phyloP scores from a whole-genome alignment of 2,113 vertebrate species.

The Excalfactoria chinensis region DNA sequence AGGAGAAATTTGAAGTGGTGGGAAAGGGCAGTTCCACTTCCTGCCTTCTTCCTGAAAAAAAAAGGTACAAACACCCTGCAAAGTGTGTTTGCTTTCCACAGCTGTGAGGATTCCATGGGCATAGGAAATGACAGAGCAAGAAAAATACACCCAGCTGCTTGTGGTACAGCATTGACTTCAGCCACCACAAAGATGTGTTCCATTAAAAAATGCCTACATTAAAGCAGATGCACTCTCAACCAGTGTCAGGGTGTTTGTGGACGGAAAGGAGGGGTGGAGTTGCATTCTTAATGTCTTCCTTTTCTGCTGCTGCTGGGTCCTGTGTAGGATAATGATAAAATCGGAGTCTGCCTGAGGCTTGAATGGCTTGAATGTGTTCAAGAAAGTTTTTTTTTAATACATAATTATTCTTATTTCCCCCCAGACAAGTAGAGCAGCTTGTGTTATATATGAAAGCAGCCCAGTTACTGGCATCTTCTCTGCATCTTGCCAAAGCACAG shows the following conservation, averaged over 20 bases:
- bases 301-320: background rate
- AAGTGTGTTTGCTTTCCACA: slow-evolving; percentile 24
- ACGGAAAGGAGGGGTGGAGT: slow-evolving; percentile 19
- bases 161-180: background rate
- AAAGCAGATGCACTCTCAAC: slow-evolving; percentile 34
- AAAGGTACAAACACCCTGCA: background rate
- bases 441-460: slow-evolving; percentile 97
- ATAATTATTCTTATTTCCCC: background rate
- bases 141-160: slow-evolving; percentile 11
- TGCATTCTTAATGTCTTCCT: slow-evolving; percentile 50
- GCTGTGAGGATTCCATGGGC: background rate
- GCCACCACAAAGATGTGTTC: slow-evolving; percentile 1
- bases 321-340: background rate
- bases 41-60: background rate
- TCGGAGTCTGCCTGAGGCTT: background rate
- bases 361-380: background rate
- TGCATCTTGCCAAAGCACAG: slow-evolving; percentile 96
- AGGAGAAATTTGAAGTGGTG: background rate
- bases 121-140: slow-evolving; percentile 1
- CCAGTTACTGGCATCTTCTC: slow-evolving; percentile 92
- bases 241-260: slow-evolving; percentile 28
- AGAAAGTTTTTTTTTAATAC: background rate
- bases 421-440: slow-evolving; percentile 94
- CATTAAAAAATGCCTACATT: background rate
- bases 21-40: slow-evolving; percentile 27